phyloP scores from a whole-genome alignment of 1,140 invertebrate species.

The Cepaea nemoralis region DNA sequence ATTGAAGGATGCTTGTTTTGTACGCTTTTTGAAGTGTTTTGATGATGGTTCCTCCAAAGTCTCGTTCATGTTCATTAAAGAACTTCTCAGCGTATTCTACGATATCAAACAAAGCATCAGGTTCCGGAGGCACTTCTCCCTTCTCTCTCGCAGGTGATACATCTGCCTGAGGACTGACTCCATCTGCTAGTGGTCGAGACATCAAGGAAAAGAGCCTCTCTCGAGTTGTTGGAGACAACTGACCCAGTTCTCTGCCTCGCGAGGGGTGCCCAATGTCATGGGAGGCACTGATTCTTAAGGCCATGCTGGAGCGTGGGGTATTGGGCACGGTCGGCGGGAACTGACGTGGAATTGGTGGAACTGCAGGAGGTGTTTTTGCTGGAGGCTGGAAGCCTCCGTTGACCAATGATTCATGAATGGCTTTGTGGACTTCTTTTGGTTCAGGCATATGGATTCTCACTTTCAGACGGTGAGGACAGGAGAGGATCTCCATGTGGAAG shows the following conservation, averaged over 20 bases:
- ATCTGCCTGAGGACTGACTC: slow-evolving; percentile 25
- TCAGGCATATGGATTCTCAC: slow-evolving; percentile 49
- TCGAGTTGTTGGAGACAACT: slow-evolving; percentile 46
- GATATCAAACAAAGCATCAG: slow-evolving; percentile 80
- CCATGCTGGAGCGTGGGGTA: slow-evolving; percentile 46
- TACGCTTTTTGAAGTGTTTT: slow-evolving; percentile 81
- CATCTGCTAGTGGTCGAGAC: slow-evolving; percentile 32
- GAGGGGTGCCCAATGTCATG: not conserved
- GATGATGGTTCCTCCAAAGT: slow-evolving; percentile 85
- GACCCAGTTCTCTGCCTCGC: slow-evolving; percentile 34
- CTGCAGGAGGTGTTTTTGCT: slow-evolving; percentile 8
- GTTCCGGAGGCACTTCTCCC: slow-evolving; percentile 40
- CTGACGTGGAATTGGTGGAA: slow-evolving; percentile 25
- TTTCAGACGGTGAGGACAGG: slow-evolving; percentile 44
- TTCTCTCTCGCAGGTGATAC: slow-evolving; percentile 37
- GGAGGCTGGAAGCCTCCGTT: slow-evolving; percentile 44
- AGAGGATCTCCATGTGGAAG: slow-evolving; percentile 19
- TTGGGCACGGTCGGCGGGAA: slow-evolving; percentile 41
- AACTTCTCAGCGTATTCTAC: slow-evolving; percentile 93
- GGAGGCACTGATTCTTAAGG: slow-evolving; percentile 29
- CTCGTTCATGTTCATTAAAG: slow-evolving; percentile 90
- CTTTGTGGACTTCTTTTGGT: slow-evolving; percentile 42
- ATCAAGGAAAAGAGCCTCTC: slow-evolving; percentile 41
- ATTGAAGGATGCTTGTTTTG: slow-evolving; percentile 44
- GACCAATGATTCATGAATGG: slow-evolving; percentile 25